Evolutionary conservation across 1,140 invertebrate species (phyloP), one percentile per base, ranked within the genome.

Genomic region (Musca domestica): DNA sequence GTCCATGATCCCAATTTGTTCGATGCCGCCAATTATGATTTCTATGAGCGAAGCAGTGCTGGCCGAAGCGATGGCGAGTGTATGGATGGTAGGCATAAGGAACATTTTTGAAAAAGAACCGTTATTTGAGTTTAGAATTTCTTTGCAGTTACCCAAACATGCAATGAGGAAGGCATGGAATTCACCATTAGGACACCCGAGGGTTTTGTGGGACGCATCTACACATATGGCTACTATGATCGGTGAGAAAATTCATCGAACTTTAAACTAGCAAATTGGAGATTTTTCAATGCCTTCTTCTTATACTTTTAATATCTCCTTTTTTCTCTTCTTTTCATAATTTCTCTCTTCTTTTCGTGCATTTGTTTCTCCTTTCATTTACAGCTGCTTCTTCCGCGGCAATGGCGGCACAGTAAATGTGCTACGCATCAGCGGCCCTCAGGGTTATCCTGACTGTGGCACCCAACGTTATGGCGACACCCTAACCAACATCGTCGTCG

Each of bases 131-230:
- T 70, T 51, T 30, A 54, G 52, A 20, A 41, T 70, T 52, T 58
- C 51, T 69, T 83, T 7, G 34, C 74, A 95, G 94, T 96, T 34
- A 92, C 90, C 66, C 94, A 96, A 87, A 89, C 91, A 1, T 96
- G 94, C 81, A 95, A 91, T 74, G 92, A 95, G 83, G 93, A 95
- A 80, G 94, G 94, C 0, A 96, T 96, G 93, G 94, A 95, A 81
- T 95, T 96, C 74, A 95, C 92, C 2, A 83, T 96, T 17, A 85
- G 91, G 58, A 93, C 94, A 1, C 92, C 91, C 1, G 93, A 95
- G 85, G 91, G 92, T 41, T 96, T 96, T 76, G 87, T 91, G 69
- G 94, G 94, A 1, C 84, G 94, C 46, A 96, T 96, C 75, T 96
- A 95, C 76, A 95, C 93, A 0, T 94, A 95, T 74, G 94, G 94